phyloP scores from a whole-genome alignment of 1,140 invertebrate genomes.

The Hycleus cichorii region DNA sequence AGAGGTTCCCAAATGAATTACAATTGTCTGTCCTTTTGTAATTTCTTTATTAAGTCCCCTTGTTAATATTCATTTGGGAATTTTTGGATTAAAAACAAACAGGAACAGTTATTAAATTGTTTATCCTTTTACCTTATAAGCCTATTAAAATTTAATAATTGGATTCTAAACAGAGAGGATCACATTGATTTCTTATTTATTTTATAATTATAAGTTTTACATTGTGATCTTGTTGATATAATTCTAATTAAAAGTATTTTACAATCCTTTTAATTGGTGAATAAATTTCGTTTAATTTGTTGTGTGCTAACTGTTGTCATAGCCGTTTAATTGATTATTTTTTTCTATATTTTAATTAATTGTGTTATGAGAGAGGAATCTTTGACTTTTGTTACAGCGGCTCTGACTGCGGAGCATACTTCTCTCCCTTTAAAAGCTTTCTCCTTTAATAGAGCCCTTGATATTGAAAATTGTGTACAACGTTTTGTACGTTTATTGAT shows the following conservation, averaged over 20 bases:
- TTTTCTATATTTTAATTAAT: too few species aligned
- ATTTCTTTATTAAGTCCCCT: neutral
- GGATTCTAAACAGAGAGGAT: too few species aligned
- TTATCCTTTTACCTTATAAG: slow-evolving; percentile 13
- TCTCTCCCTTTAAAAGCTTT: slow-evolving; percentile 32
- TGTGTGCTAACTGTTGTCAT: slow-evolving; percentile 41
- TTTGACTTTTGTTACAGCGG: slow-evolving; percentile 41
- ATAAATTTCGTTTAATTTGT: slow-evolving; percentile 19
- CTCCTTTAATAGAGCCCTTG: slow-evolving; percentile 33
- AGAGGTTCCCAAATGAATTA: too few species aligned
- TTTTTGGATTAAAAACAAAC: neutral
- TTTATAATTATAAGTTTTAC: too few species aligned
- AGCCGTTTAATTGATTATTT: slow-evolving; percentile 35
- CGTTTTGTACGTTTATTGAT: slow-evolving; percentile 8
- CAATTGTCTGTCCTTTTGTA: too few species aligned
- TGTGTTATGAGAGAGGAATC: too few species aligned
- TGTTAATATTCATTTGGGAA: slow-evolving; percentile 3
- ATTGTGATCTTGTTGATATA: neutral
- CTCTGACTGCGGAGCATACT: slow-evolving; percentile 40
- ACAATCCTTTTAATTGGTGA: too few species aligned
- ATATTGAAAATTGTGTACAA: neutral
- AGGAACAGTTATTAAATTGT: slow-evolving; percentile 18
- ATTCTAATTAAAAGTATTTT: neutral
- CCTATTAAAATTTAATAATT: too few species aligned
- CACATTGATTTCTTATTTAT: too few species aligned